Evolutionary conservation across 2,888 invertebrate genomes (phyloP).

Genomic region (Crematogaster levior): DNA sequence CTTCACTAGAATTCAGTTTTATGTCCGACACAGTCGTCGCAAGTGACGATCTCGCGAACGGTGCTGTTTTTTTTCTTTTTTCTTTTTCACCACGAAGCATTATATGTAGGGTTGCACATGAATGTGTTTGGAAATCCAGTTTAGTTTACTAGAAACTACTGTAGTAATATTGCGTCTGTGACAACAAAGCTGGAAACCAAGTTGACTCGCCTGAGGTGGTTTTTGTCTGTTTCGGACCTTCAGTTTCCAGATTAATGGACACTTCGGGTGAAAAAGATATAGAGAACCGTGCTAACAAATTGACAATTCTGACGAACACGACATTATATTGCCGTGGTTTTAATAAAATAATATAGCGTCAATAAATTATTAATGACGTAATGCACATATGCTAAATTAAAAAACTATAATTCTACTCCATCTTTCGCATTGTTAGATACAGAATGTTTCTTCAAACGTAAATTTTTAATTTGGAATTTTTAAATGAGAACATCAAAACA

Average conservation of each 20-base stretch:
- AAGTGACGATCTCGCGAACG: background rate
- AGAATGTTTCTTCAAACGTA: background rate
- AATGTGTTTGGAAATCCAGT: background rate
- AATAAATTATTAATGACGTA: background rate
- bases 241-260: slow-evolving; percentile 33
- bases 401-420: background rate
- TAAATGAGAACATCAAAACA: background rate
- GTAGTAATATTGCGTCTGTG: slow-evolving; percentile 43
- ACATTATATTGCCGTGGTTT: background rate
- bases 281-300: background rate
- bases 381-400: background rate
- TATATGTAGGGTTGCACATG: background rate
- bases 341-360: background rate
- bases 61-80: background rate
- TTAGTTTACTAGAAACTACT: slow-evolving; percentile 30
- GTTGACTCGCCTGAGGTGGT: slow-evolving; percentile 23
- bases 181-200: slow-evolving; percentile 40
- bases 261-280: background rate
- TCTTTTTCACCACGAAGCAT: background rate
- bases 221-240: slow-evolving; percentile 27
- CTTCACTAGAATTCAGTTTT: slow-evolving; percentile 11
- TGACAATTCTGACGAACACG: background rate
- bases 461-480: background rate
- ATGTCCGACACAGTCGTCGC: slow-evolving; percentile 15
- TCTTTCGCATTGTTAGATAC: background rate